Conservation (phyloP, 2,797 vertebrate genomes). For the Potorous gilbertii region DNA sequence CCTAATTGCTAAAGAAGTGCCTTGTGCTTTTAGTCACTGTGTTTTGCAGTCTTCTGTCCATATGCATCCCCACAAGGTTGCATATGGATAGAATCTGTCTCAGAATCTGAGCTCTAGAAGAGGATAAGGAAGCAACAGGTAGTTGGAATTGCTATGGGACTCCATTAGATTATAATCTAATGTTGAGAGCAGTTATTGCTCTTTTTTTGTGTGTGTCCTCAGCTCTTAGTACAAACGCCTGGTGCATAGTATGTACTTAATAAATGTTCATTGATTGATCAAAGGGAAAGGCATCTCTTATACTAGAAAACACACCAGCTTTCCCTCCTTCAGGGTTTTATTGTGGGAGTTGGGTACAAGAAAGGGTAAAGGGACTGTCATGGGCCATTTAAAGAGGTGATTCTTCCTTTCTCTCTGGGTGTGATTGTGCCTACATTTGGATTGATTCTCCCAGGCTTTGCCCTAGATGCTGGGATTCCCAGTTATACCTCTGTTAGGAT, state of each 20-base stretch:
- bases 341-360: neutral
- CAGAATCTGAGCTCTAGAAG: neutral
- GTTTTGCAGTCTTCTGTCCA: neutral
- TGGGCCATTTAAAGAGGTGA: neutral
- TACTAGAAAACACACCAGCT: neutral
- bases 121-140: neutral
- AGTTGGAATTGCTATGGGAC: neutral
- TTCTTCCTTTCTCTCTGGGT: neutral
- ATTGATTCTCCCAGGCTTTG: neutral
- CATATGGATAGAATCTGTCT: too few species aligned
- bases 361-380: neutral
- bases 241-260: neutral
- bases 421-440: neutral
- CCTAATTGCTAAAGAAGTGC: neutral
- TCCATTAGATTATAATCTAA: neutral
- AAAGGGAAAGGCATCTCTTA: neutral
- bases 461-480: neutral
- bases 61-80: neutral
- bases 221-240: neutral
- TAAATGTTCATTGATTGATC: neutral
- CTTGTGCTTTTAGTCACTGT: neutral
- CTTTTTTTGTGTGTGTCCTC: neutral
- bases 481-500: neutral
- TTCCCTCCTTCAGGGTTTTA: neutral
- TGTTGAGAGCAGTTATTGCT: neutral